Evolutionary conservation across 2,113 vertebrate genomes (phyloP), one percentile per base, ranked within the genome.

Genomic region (Hypanus sabinus): DNA sequence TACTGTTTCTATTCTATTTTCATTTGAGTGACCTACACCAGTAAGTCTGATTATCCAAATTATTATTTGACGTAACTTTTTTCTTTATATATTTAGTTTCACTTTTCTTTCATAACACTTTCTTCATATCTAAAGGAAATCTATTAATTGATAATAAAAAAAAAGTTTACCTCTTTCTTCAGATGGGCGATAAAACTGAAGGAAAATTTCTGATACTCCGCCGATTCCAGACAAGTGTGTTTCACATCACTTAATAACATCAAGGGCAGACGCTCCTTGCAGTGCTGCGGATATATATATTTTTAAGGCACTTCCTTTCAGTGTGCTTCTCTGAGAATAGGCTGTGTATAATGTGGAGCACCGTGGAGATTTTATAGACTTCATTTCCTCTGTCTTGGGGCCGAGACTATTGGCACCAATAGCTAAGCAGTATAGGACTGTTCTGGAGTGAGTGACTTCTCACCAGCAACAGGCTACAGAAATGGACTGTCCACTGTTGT

Each of bases 341-440:
- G 36, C 36, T 73, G 70, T 55, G 70, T 36, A n/a, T 93, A 73
- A 75, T 71, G 38, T 93, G 91, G 20, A 73, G 71, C 36, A 93
- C 22, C 16, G 70, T 73, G 91, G 20, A 38, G 22, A 38, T 93
- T 93, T 93, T 93, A 93, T 93, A 93, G 91, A 93, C 91, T 93
- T 92, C 36, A 46, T 24, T 55, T 73, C 70, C 91, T 93, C 91
- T 12, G 36, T 73, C 24, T 93, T 71, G 70, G 91, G 70, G 68
- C 68, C 73, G 70, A 55, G 36, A 55, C 36, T 16, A 73, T 16
- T 55, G 68, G 38, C 36, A 93, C 38, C 91, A 73, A 91, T 91
- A 91, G 88, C 62, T 68, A 68, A 65, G 55, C 36, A 73, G 71
- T 46, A 12, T 38, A 30, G 36, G 55, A 73, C 46, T 46, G 90